Percentiles rank a stretch among this genome's conserved stretches.
Conservation (phyloP, 2,888 invertebrate species). For the Lymantria monacha region DNA sequence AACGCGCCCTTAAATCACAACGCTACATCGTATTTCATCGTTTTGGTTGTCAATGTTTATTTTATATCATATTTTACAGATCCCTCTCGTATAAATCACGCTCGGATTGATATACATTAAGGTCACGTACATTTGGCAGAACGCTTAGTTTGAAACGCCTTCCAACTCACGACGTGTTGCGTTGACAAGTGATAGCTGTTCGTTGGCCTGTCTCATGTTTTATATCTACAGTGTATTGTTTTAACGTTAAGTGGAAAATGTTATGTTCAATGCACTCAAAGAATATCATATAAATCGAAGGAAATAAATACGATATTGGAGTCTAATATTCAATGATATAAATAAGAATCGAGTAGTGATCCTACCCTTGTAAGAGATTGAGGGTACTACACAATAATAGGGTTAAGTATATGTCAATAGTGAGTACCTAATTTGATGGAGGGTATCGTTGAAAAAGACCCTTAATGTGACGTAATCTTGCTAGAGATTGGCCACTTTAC, state of each 20-base stretch:
- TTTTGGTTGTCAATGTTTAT: constrained; percentile 82
- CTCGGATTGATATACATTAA: constrained; percentile 79
- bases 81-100: constrained; percentile 77
- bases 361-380: constrained; percentile 14
- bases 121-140: constrained; percentile 79
- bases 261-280: constrained; percentile 24
- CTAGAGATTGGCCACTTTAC: constrained; percentile 55
- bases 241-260: constrained; percentile 28
- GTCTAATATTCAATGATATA: not conserved
- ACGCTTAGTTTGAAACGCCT: constrained; percentile 62
- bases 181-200: constrained; percentile 59
- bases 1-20: constrained; percentile 80
- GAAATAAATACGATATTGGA: not conserved
- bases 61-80: constrained; percentile 82
- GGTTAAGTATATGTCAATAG: constrained; percentile 31
- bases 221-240: constrained; percentile 25
- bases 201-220: constrained; percentile 8
- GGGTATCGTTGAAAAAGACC: constrained; percentile 32
- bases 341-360: constrained; percentile 14
- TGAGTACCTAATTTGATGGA: constrained; percentile 30
- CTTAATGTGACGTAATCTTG: constrained; percentile 54
- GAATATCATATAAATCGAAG: constrained; percentile 15
- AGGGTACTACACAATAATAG: constrained; percentile 26
- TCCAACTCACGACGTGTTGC: constrained; percentile 35
- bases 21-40: constrained; percentile 80